A percentile compares a stretch with the other conserved stretches of the same genome.
phyloP scores from a whole-genome alignment of 1,140 invertebrate species.

The Plodia interpunctella region DNA sequence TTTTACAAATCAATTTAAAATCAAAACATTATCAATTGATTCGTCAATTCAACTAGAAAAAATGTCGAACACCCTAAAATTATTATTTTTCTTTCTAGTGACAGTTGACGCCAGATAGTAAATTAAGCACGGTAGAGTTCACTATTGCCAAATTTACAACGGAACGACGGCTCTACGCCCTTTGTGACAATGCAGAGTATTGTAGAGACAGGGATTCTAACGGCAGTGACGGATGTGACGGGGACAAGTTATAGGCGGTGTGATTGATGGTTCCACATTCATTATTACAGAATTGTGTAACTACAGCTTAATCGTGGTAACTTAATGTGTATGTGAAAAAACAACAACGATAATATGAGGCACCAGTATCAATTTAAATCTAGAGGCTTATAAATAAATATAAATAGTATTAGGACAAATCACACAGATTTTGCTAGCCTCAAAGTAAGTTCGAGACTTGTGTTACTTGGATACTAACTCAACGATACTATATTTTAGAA shows the following conservation, averaged over 20 bases:
- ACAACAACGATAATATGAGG: no score
- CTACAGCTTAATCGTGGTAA: no score
- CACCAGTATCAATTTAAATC: no score
- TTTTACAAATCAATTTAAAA: no score
- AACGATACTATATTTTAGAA: no score
- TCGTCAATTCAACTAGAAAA: not conserved
- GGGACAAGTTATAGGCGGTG: not conserved
- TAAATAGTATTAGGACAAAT: no score
- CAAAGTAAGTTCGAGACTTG: no score
- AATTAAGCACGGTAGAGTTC: not conserved
- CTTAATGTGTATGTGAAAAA: no score
- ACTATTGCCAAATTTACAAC: slow-evolving; percentile 5
- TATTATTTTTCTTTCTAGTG: not conserved
- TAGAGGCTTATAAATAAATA: no score
- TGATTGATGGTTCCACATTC: not conserved
- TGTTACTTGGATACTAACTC: no score
- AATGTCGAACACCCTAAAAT: not conserved
- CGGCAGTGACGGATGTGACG: not conserved
- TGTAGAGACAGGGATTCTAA: not conserved
- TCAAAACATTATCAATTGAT: not conserved
- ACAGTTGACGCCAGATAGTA: not conserved
- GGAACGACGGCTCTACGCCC: not conserved
- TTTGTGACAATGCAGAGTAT: not conserved
- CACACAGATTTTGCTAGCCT: no score
- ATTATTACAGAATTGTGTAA: no score